Evolutionary conservation across 2,888 invertebrate genomes (phyloP).

Genomic region (Eledona agricola): DNA sequence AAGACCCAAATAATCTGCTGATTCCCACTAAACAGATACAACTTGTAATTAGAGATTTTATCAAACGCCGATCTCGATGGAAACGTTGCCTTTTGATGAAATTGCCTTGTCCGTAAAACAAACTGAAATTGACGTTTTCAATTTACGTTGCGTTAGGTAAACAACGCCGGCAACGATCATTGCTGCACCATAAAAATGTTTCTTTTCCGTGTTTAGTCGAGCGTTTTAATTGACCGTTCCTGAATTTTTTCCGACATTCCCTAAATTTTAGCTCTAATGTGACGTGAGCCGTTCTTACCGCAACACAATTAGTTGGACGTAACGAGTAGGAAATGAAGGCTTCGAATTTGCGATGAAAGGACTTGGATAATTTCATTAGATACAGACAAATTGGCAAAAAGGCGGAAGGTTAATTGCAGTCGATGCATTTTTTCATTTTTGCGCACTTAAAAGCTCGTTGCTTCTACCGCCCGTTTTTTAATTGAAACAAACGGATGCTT

Average conservation of each 20-base stretch:
- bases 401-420: slow-evolving; percentile 22
- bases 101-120: background rate
- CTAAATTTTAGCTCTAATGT: slow-evolving; percentile 27
- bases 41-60: slow-evolving; percentile 4
- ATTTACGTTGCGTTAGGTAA: slow-evolving; percentile 3
- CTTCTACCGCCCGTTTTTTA: too few relatives aligned
- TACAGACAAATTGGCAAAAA: slow-evolving; percentile 36
- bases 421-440: slow-evolving; percentile 8
- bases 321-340: slow-evolving; percentile 42
- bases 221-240: slow-evolving; percentile 8
- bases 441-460: background rate
- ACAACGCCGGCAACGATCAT: slow-evolving; percentile 4
- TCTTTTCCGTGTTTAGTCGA: slow-evolving; percentile 7
- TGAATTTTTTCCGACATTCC: slow-evolving; percentile 12
- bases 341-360: slow-evolving; percentile 43
- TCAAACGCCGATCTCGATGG: background rate
- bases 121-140: slow-evolving; percentile 2
- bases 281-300: slow-evolving; percentile 23
- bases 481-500: too few relatives aligned
- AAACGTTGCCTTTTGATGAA: background rate
- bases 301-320: slow-evolving; percentile 30
- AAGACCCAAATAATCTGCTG: slow-evolving; percentile 19
- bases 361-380: slow-evolving; percentile 45
- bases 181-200: slow-evolving; percentile 1
- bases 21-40: slow-evolving; percentile 4